Evolutionary conservation across 2,888 invertebrate species (phyloP).

Genomic region (Leucophenga montana): DNA sequence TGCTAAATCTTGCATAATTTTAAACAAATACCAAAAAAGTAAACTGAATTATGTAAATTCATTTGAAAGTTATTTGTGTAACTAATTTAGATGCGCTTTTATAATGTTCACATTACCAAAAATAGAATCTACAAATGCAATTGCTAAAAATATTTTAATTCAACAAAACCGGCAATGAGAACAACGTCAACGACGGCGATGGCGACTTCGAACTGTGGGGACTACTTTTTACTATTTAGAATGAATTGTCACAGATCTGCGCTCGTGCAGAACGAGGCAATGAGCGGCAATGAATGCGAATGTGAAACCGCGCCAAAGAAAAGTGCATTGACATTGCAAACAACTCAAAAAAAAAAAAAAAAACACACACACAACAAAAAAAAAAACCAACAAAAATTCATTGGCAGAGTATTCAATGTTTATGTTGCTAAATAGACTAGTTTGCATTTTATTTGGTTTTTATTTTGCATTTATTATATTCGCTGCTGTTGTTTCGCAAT

Average conservation of each 20-base stretch:
- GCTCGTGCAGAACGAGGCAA: too few species aligned
- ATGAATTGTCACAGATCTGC: too few species aligned
- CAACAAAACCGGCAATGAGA: not conserved
- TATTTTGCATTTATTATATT: slow-evolving; percentile 59
- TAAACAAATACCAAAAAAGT: not conserved
- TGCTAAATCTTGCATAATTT: not conserved
- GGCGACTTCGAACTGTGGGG: too few species aligned
- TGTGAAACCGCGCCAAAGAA: not conserved
- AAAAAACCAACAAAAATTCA: not conserved
- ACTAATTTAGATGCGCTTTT: too few species aligned
- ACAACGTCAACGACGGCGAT: too few species aligned
- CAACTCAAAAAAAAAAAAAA: not conserved
- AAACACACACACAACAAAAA: not conserved
- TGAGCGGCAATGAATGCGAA: not conserved
- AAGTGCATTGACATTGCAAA: not conserved
- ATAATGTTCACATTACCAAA: too few species aligned
- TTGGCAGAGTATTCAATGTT: not conserved
- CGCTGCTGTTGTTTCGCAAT: slow-evolving; percentile 51
- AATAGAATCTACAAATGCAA: not conserved
- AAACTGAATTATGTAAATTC: slow-evolving; percentile 2
- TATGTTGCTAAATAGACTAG: too few species aligned
- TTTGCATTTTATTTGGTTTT: slow-evolving; percentile 7
- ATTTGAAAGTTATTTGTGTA: too few species aligned
- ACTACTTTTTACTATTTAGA: too few species aligned
- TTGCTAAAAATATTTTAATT: slow-evolving; percentile 5